Evolutionary conservation across 2,888 invertebrate species (phyloP).

Genomic region (Orchesellides sinensis): DNA sequence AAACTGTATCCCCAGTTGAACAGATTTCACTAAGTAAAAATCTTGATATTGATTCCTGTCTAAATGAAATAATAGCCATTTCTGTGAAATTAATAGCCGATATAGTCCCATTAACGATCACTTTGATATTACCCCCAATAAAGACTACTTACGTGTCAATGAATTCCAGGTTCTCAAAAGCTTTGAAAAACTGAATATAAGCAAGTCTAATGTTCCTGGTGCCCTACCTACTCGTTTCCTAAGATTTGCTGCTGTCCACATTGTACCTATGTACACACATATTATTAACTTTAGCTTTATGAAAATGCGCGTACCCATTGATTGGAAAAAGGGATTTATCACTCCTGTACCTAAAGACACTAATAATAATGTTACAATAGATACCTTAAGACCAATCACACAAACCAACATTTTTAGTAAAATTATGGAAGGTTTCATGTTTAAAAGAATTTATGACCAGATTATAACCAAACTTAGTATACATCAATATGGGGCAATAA

Average conservation of each 20-base stretch:
- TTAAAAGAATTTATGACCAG: neutral
- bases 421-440: neutral
- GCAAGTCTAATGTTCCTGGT: conserved; percentile 2
- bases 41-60: too few species aligned
- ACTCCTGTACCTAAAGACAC: neutral
- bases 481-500: neutral
- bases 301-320: neutral
- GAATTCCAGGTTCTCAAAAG: neutral
- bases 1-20: neutral
- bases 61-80: too few species aligned
- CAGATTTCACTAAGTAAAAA: too few species aligned
- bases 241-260: conserved; percentile 11
- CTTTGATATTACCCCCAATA: neutral
- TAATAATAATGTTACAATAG: neutral
- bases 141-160: neutral
- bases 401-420: conserved; percentile 1
- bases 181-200: neutral
- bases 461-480: neutral
- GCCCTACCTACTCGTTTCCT: neutral
- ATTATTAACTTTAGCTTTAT: conserved; percentile 20
- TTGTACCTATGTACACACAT: conserved; percentile 7
- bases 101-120: neutral
- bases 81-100: conserved; percentile 75
- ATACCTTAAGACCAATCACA: neutral
- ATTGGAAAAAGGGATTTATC: conserved; percentile 4